phyloP scores from a whole-genome alignment of 2,113 vertebrate species.

The Pelmatolapia mariae region DNA sequence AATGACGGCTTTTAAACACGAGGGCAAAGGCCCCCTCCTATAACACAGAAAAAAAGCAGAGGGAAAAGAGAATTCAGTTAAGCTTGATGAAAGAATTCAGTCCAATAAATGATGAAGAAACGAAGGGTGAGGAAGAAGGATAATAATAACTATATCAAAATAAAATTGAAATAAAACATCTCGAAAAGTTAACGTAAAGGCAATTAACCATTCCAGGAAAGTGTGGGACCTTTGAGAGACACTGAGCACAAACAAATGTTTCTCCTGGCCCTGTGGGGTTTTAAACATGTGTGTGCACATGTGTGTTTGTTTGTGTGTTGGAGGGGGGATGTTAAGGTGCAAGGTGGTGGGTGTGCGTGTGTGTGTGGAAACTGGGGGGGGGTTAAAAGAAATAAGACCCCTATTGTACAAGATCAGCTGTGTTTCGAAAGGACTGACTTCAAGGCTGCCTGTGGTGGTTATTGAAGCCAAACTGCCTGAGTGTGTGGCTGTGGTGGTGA shows the following conservation, averaged over 20 bases:
- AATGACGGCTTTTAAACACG: constrained; percentile 94
- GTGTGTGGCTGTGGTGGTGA: not conserved
- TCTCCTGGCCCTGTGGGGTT: constrained; percentile 1
- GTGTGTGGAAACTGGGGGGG: not conserved
- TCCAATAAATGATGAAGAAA: not conserved
- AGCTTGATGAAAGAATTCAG: not conserved
- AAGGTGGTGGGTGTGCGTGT: not conserved
- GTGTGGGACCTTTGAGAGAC: not conserved
- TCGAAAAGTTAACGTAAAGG: not conserved
- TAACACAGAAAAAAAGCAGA: not conserved
- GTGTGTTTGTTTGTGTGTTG: not conserved
- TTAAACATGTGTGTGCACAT: not conserved
- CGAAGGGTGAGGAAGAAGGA: not conserved
- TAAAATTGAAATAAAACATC: not conserved
- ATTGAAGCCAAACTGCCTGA: not conserved
- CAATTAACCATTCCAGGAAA: not conserved
- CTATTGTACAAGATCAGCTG: constrained; percentile 55
- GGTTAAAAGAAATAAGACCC: constrained; percentile 40
- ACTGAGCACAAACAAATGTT: not conserved
- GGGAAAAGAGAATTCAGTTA: not conserved
- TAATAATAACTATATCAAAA: not conserved
- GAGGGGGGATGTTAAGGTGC: not conserved
- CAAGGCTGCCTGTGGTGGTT: constrained; percentile 12
- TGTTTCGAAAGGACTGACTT: constrained; percentile 46
- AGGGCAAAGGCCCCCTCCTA: constrained; percentile 93